Base-by-base conservation (phyloP, 2,113 vertebrate species). In the Oxygymnocypris stewartii region DNA sequence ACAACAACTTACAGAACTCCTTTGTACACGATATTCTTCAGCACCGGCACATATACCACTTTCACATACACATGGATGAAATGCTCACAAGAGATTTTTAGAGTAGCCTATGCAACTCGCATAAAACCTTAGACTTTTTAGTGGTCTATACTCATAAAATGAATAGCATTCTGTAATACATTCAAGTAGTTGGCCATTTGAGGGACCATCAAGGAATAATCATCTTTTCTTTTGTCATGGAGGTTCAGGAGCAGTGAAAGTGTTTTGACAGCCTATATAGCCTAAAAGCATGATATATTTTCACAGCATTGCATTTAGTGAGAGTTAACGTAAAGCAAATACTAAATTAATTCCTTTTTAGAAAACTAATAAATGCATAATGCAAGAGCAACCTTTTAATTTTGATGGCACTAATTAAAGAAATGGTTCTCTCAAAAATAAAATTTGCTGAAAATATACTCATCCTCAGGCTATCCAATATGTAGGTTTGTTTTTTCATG, bases 221-320 rank as follows among this genome's bases (percentile, higher is more conserved):
- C 20, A 59, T 59, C 57, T 18, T 57, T 57, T 20, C 6, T 16
- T 71, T 71, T 37, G 31, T 37, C 6, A 28, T 5, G 6, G 12
- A 31, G 25, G 4, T 54, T 20, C 18, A 59, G 20, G 6, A 59
- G 54, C 1, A 35, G 35, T 40, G 31, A 37, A 20, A 23, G 18
- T 73, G 35, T 73, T 83, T 77, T 77, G 49, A 78, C 57, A 82
- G 71, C 20, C 20, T 75, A 49, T 61, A 42, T 31, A 74, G 20
- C 69, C 37, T 37, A n/a, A 16, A 77, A 31, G 16, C 9, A 25
- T 18, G 40, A 54, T 87, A 54, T 65, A 57, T 69, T 87, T 77
- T 44, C 74, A 47, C 16, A 20, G 42, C n/a, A 78, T 63, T 87
- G 12, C 73, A 77, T 16, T 74, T 86, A 54, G 25, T 51, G 20